phyloP scores from a whole-genome alignment of 2,113 vertebrate genomes.

The Irena cyanogastra region DNA sequence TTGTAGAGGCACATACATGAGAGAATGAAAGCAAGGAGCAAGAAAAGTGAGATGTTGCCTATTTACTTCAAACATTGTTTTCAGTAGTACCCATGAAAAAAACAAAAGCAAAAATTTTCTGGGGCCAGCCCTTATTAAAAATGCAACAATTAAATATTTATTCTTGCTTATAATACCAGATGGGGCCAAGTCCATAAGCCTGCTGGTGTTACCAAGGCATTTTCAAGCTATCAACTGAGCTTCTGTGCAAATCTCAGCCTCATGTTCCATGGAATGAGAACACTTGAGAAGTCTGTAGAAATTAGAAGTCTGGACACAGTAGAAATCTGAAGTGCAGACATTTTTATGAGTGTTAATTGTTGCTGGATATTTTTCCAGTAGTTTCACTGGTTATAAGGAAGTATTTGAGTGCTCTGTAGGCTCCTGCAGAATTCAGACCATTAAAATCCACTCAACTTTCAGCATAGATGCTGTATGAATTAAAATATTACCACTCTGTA shows the following conservation, averaged over 20 bases:
- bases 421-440: not conserved
- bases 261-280: not conserved
- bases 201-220: not conserved
- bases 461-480: not conserved
- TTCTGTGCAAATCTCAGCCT: not conserved
- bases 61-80: not conserved
- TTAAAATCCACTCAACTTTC: slow-evolving; percentile 3
- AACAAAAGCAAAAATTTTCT: not conserved
- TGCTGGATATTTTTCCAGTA: not conserved
- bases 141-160: slow-evolving; percentile 24
- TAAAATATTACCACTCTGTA: not conserved
- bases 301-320: not conserved
- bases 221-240: not conserved
- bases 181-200: not conserved
- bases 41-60: not conserved
- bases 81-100: not conserved
- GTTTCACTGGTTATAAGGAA: not conserved
- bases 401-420: not conserved
- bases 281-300: not conserved
- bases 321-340: not conserved
- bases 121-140: not conserved
- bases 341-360: not conserved
- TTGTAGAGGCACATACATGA: not conserved
- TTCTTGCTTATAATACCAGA: not conserved
- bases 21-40: not conserved